Evolutionary conservation across 2,797 vertebrate species (phyloP).

Genomic region (Urosaurus nigricauda): DNA sequence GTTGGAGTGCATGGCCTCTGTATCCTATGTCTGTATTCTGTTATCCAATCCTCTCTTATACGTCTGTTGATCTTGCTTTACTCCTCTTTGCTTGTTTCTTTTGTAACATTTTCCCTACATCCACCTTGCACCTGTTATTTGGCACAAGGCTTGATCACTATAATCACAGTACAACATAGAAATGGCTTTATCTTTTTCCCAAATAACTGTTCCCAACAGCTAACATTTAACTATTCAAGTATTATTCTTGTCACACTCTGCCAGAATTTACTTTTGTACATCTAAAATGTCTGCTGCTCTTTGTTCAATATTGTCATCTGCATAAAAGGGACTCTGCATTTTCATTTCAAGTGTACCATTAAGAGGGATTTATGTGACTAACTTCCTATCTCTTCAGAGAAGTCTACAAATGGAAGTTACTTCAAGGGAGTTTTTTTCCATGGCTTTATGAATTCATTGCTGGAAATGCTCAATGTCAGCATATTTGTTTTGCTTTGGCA

Average conservation of each 20-base stretch:
- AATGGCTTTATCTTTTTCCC: not conserved
- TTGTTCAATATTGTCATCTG: not conserved
- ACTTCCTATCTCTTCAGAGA: slow-evolving; percentile 35
- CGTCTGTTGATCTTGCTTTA: not conserved
- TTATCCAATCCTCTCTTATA: not conserved
- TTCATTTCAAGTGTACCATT: not conserved
- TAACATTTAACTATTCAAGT: not conserved
- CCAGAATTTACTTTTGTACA: not conserved
- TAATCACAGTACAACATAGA: not conserved
- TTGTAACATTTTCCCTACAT: not conserved
- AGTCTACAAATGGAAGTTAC: slow-evolving; percentile 38
- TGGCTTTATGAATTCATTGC: slow-evolving; percentile 59
- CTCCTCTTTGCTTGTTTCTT: not conserved
- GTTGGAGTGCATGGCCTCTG: not conserved
- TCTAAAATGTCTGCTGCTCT: not conserved
- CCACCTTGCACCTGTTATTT: not conserved
- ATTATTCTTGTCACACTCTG: not conserved
- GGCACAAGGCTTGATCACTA: not conserved
- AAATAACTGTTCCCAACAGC: not conserved
- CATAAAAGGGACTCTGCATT: not conserved
- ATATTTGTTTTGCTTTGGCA: slow-evolving; percentile 58
- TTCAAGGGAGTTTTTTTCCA: slow-evolving; percentile 18
- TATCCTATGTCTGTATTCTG: not conserved
- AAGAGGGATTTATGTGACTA: slow-evolving; percentile 14
- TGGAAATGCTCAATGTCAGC: slow-evolving; percentile 52